Base-by-base conservation (phyloP, 1,140 invertebrate species). In the Macrotrachela quadricornifera region DNA sequence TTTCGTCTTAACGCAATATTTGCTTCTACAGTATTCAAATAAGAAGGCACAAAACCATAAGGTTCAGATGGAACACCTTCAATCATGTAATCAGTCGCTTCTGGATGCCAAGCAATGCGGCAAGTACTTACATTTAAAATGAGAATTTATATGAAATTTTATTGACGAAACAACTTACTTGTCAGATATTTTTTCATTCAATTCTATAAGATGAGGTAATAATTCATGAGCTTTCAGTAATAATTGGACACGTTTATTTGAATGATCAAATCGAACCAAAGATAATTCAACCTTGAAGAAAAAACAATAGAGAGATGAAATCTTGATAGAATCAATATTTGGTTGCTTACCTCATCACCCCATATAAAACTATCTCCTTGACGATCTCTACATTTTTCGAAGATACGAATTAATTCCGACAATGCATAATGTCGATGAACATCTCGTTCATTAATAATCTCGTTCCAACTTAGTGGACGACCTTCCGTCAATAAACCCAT, bases 11-110 rank as follows among this genome's bases (percentile, higher is more conserved):
- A 77, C 49, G 74, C 80, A 94, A 99, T 99, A 69, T 95, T 97
- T 1, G 83, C 81, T 69, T 99, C 92, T 8, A 99, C 90, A 54
- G 91, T 78, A 68, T 97, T 97, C 64, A 97, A 94, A 73, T 95
- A 85, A 9, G 86, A 85, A 59, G 95, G 73, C 12, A 91, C 71
- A 2, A 86, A 60, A 14, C 70, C 70, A 57, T 76, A 77, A 0
- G 92, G 92, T 63, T 84, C 80, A 12, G 92, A 92, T 15, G 94
- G 94, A 2, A 91, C 97, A 14, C 92, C 92, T 74, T 99, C 94
- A 47, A 99, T 77, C 91, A 97, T 96, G 63, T 97, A 99, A 46
- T 83, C 80, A 36, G 84, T 91, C 75, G 92, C 99, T 73, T 99
- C 92, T 15, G 91, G 92, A 49, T 85, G 76, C 92, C 92, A 99